Conservation (phyloP, 2,113 vertebrate species). For the Microcebus griseorufus region DNA sequence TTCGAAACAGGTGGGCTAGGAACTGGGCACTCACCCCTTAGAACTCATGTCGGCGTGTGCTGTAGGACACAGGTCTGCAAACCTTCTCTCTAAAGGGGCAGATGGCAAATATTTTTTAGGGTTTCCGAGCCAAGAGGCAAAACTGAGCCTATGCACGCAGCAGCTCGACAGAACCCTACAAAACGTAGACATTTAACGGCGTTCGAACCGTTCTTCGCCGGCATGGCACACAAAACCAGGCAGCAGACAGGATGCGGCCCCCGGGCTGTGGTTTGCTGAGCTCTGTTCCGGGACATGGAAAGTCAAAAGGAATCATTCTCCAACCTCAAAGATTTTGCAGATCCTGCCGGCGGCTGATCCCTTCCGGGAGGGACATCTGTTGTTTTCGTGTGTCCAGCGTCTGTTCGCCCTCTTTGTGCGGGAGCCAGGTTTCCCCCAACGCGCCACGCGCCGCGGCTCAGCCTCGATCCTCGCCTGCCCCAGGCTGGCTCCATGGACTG, state of each 20-base stretch:
- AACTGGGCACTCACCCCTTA: neutral
- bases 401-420: neutral
- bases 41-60: neutral
- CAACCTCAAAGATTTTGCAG: too few species aligned
- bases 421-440: neutral
- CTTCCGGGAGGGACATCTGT: neutral
- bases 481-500: neutral
- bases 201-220: neutral
- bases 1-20: neutral
- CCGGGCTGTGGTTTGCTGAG: neutral
- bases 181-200: neutral
- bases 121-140: neutral
- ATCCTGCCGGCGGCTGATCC: fast-evolving
- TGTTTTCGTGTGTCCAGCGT: too few species aligned
- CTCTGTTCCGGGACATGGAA: neutral
- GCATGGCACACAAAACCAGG: neutral
- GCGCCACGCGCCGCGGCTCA: neutral
- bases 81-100: neutral
- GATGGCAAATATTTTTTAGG: neutral
- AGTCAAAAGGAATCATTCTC: neutral
- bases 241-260: too few species aligned
- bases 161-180: neutral
- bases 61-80: neutral
- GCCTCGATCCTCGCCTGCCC: neutral
- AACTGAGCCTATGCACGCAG: neutral